Base-by-base conservation (phyloP, 2,888 invertebrate genomes). In the Imbricaverruca yamaguchii region DNA sequence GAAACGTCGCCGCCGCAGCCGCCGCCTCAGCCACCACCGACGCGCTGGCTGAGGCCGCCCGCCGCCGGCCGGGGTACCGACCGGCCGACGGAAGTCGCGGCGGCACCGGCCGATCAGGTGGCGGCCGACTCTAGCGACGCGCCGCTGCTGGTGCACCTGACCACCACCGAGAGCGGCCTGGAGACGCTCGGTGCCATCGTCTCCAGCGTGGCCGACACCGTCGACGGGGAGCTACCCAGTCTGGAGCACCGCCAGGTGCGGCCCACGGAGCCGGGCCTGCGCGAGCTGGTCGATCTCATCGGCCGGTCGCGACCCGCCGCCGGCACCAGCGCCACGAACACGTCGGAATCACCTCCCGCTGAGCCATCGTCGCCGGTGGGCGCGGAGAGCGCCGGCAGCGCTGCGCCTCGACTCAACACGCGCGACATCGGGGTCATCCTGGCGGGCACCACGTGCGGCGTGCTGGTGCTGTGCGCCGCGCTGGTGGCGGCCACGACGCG, bases 101-200 rank as follows among this genome's bases (percentile, higher is more conserved):
- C 15, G 74, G 0, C 2, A 9, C 55, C 74, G 21, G 74, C 21
- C 74, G 21, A 12, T 39, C 39, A 39, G 39, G 39, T 39, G 39
- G 39, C 39, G 39, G 39, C 39, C 39, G 39, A 39, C 39, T 39
- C 39, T 39, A 39, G 39, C 39, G 39, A 39, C 39, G 39, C 39
- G 39, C 4, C 39, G 39, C 39, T 39, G 39, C 39, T 39, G 39
- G 39, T 39, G 39, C 39, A 39, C 39, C 74, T 74, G 10, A 74
- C 55, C 15, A 74, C 55, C 53, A 74, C 74, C 6, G 74, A 74
- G 74, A 74, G 74, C 21, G 55, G 55, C 11, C 74, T 74, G 21
- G 74, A 74, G 55, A 55, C 74, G 53, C 55, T 74, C 21, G 74
- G 74, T 12, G 74, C 55, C 53, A 74, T 74, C 53, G 53, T 74